Evolutionary conservation across 2,888 invertebrate genomes (phyloP).

Genomic region (Campaea margaritaria): DNA sequence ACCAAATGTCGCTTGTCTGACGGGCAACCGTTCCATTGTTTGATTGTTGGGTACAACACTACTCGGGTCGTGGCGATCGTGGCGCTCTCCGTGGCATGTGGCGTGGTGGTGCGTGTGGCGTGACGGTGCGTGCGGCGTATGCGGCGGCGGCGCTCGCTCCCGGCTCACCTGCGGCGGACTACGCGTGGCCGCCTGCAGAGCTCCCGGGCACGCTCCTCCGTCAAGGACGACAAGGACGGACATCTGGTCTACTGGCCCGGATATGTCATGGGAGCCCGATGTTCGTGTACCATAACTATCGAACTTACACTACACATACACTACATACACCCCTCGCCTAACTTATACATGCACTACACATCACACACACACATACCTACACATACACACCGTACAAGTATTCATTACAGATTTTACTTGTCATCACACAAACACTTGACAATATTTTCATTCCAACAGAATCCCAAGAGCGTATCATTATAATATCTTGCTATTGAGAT

Average conservation of each 20-base stretch:
- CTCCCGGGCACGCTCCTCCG: conserved; percentile 94
- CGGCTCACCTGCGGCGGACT: conserved; percentile 38
- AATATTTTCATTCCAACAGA: conserved; percentile 34
- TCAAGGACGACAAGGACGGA: conserved; percentile 99
- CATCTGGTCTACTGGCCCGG: conserved; percentile 99
- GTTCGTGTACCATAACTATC: conserved; percentile 93
- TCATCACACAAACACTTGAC: conserved; percentile 33
- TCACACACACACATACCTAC: conserved; percentile 37
- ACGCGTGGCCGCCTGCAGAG: conserved; percentile 86
- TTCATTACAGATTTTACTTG: conserved; percentile 8
- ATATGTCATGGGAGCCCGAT: conserved; percentile 99
- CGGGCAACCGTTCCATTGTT: conserved; percentile 86
- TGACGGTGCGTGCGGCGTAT: conserved; percentile 40
- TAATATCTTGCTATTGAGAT: conserved; percentile 37
- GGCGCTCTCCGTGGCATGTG: conserved; percentile 79
- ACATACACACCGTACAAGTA: conserved; percentile 33
- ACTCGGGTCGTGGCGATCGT: conserved; percentile 85
- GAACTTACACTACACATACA: conserved; percentile 45
- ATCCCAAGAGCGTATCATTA: conserved; percentile 38
- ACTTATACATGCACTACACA: conserved; percentile 31
- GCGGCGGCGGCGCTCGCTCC: conserved; percentile 48
- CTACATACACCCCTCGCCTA: conserved; percentile 40
- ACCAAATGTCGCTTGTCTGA: conserved; percentile 86
- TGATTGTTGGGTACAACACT: conserved; percentile 86
- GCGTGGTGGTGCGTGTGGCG: conserved; percentile 46